These are phyloP conservation scores for Myopa tessellatipennis DNA, from an alignment of 2,888 invertebrate species.

Conservation along the genomic window DNA sequence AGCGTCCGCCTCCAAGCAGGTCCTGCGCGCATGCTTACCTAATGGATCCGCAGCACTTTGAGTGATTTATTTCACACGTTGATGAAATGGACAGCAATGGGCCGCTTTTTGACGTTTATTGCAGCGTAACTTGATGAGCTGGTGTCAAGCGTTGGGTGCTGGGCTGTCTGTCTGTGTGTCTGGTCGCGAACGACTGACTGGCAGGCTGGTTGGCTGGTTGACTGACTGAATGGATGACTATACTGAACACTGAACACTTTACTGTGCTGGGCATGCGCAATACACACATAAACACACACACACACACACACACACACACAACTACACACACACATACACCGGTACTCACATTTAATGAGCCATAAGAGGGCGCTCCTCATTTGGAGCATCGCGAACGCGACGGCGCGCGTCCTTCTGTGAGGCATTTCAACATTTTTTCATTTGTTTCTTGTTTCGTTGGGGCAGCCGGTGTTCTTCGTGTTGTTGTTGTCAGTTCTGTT, in stretches of 20 bases:
- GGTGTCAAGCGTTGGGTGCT: constrained; percentile 26
- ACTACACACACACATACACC: constrained; percentile 25
- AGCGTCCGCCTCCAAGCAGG: background rate
- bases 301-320: constrained; percentile 19
- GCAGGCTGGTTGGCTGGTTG: background rate
- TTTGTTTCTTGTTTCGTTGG: background rate
- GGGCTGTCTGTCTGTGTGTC: background rate
- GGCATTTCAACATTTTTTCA: constrained; percentile 15
- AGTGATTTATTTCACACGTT: constrained; percentile 68
- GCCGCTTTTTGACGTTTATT: constrained; percentile 66
- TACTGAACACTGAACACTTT: background rate
- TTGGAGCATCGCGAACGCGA: constrained; percentile 30
- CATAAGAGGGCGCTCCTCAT: constrained; percentile 38
- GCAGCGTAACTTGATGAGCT: constrained; percentile 53
- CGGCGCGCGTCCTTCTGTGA: constrained; percentile 23
- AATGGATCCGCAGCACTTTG: constrained; percentile 66
- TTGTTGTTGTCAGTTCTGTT: constrained; percentile 4
- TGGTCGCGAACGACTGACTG: background rate
- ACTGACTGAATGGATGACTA: constrained; percentile 1
- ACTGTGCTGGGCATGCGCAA: constrained; percentile 55
- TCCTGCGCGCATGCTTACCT: constrained; percentile 27
- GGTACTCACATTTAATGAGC: constrained; percentile 38
- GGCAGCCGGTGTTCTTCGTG: background rate
- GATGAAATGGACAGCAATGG: constrained; percentile 68
- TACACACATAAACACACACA: constrained; percentile 49